Conservation (phyloP, 2,113 vertebrate genomes). For the Pterocles orientalis region DNA sequence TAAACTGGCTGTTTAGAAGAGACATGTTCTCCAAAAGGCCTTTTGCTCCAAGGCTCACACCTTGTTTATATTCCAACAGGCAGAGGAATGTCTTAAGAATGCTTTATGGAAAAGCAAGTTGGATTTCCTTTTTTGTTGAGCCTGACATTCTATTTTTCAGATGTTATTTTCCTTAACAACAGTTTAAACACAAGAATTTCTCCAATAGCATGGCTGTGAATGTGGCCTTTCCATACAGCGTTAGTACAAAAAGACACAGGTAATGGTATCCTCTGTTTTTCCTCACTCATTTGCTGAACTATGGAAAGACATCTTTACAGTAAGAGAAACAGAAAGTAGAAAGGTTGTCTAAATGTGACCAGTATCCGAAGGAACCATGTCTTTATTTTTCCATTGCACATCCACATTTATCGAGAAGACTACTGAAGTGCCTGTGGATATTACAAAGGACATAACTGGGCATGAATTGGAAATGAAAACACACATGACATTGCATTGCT, state of each 20-base stretch:
- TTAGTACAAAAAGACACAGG: background rate
- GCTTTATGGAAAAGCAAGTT: background rate
- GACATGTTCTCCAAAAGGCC: background rate
- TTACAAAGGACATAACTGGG: background rate
- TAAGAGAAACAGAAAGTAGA: background rate
- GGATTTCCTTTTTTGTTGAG: background rate
- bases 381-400: background rate
- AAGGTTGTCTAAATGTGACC: background rate
- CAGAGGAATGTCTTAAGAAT: background rate
- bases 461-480: background rate
- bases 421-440: background rate
- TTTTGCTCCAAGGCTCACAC: no score
- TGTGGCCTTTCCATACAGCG: background rate
- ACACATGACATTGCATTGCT: background rate
- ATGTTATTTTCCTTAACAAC: background rate
- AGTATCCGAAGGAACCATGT: background rate
- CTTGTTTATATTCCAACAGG: background rate
- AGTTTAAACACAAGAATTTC: background rate
- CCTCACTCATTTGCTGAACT: background rate
- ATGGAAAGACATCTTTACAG: background rate
- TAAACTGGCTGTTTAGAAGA: background rate
- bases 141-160: background rate
- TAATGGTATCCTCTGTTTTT: background rate
- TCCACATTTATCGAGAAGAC: background rate
- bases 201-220: background rate